A percentile compares a stretch with the other conserved stretches of the same genome.
Evolutionary conservation across 2,797 vertebrate genomes (phyloP).

Genomic region (Megalops cyprinoides): DNA sequence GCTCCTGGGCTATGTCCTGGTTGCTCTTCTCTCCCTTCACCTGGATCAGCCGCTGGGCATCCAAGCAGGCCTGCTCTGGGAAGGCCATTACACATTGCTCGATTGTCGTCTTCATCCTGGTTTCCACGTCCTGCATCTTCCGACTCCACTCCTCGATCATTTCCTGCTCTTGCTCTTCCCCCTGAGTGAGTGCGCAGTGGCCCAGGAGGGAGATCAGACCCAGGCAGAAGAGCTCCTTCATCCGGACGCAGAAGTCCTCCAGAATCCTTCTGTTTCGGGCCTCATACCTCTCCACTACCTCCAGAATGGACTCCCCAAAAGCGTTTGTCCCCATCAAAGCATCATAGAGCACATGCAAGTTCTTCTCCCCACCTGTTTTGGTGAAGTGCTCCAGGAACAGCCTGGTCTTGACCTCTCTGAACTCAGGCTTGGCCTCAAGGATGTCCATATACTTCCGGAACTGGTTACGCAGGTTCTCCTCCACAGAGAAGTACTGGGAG

Average conservation of each 20-base stretch:
- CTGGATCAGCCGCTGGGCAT: conserved; percentile 65
- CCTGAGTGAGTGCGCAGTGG: conserved; percentile 66
- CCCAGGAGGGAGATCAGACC: conserved; percentile 76
- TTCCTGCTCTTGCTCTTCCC: conserved; percentile 66
- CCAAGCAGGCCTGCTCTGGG: conserved; percentile 68
- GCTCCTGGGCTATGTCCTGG: conserved; percentile 56
- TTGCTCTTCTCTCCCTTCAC: conserved; percentile 56
- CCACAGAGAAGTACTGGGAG: conserved; percentile 67
- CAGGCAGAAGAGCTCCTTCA: conserved; percentile 79
- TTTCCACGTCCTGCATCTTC: conserved; percentile 70
- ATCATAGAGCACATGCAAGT: conserved; percentile 70
- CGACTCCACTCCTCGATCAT: conserved; percentile 70
- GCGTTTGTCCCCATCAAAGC: conserved; percentile 70
- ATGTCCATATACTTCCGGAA: conserved; percentile 79
- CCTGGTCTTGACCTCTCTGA: conserved; percentile 68
- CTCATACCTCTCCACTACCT: conserved; percentile 71
- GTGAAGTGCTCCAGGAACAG: conserved; percentile 75
- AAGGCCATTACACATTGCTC: conserved; percentile 67
- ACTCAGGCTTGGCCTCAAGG: conserved; percentile 72
- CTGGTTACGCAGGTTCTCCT: conserved; percentile 79
- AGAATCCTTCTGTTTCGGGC: conserved; percentile 69
- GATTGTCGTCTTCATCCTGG: conserved; percentile 70
- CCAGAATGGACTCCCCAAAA: conserved; percentile 71
- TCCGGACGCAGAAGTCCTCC: conserved; percentile 76
- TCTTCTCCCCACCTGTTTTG: conserved; percentile 74